Evolutionary conservation across 2,113 vertebrate species (phyloP).

Genomic region (Hypomesus transpacificus): DNA sequence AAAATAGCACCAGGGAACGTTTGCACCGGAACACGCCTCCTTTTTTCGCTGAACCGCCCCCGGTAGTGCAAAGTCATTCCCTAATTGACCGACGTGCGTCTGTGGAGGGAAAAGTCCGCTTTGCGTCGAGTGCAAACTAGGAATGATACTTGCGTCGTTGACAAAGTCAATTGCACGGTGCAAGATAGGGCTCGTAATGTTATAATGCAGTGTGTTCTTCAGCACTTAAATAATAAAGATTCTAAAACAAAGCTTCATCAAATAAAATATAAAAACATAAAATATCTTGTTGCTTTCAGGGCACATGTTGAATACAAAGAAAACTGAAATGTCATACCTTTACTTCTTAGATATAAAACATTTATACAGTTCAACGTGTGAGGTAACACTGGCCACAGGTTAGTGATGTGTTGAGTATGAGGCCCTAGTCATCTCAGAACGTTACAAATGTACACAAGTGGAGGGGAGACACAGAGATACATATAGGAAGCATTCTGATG

Average conservation of each 20-base stretch:
- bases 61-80: too few relatives aligned
- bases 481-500: background rate
- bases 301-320: slow-evolving; percentile 22
- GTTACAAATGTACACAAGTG: slow-evolving; percentile 8
- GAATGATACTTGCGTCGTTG: too few relatives aligned
- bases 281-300: slow-evolving; percentile 51
- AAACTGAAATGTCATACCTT: slow-evolving; percentile 9
- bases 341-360: slow-evolving; percentile 9
- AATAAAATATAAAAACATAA: slow-evolving; percentile 39
- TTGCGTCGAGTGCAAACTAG: too few relatives aligned
- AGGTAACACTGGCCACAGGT: slow-evolving; percentile 33
- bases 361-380: background rate
- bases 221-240: slow-evolving; percentile 53
- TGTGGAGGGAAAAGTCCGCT: too few relatives aligned
- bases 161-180: too few relatives aligned
- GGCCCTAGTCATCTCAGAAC: slow-evolving; percentile 1
- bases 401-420: slow-evolving; percentile 36
- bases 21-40: too few relatives aligned
- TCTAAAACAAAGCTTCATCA: slow-evolving; percentile 43
- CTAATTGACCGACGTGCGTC: too few relatives aligned
- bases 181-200: too few relatives aligned
- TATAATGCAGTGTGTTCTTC: slow-evolving; percentile 7
- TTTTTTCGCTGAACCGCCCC: too few relatives aligned
- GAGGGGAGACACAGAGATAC: too few relatives aligned
- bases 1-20: too few relatives aligned